A percentile compares a stretch with the other conserved stretches of the same genome.
Evolutionary conservation across 2,888 invertebrate species (phyloP).

Genomic region (Hirtodrosophila histrioides): DNA sequence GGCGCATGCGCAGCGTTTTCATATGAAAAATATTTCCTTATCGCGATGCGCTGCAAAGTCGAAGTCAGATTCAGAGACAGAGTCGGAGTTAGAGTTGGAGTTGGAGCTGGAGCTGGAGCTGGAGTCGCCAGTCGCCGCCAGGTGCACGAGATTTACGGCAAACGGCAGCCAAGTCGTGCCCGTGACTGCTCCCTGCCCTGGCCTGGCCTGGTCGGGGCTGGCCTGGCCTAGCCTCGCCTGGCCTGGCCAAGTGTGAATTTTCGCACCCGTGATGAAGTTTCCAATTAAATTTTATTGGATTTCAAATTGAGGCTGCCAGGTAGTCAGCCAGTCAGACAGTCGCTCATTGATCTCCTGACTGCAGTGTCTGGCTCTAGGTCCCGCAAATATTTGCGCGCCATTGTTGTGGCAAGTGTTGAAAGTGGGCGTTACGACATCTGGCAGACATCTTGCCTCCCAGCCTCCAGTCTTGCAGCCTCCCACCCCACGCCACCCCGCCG

Average conservation of each 20-base stretch:
- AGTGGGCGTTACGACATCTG: slow-evolving; percentile 65
- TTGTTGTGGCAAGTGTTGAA: slow-evolving; percentile 77
- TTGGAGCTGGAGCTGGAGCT: slow-evolving; percentile 16
- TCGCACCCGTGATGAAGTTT: slow-evolving; percentile 82
- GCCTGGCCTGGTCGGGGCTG: slow-evolving; percentile 19
- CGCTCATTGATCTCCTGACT: slow-evolving; percentile 60
- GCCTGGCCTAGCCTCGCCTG: slow-evolving; percentile 21
- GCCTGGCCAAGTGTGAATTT: slow-evolving; percentile 76
- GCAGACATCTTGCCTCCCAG: slow-evolving; percentile 24
- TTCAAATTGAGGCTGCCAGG: slow-evolving; percentile 74
- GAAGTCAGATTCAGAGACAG: slow-evolving; percentile 15
- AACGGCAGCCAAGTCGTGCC: slow-evolving; percentile 75
- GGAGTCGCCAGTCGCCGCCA: slow-evolving; percentile 58
- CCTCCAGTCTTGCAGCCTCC: not conserved
- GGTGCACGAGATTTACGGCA: slow-evolving; percentile 76
- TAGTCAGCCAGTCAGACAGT: slow-evolving; percentile 32
- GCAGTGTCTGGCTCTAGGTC: slow-evolving; percentile 29
- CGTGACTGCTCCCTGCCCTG: slow-evolving; percentile 53
- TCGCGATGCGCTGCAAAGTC: slow-evolving; percentile 65
- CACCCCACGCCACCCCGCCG: not conserved
- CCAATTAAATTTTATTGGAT: slow-evolving; percentile 83
- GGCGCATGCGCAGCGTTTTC: slow-evolving; percentile 57
- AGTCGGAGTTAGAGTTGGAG: slow-evolving; percentile 1
- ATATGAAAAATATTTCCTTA: slow-evolving; percentile 77
- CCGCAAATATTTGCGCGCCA: slow-evolving; percentile 77